These are phyloP conservation scores for Raja brachyura DNA, from an alignment of 2,113 vertebrate genomes.

Conservation along the genomic window DNA sequence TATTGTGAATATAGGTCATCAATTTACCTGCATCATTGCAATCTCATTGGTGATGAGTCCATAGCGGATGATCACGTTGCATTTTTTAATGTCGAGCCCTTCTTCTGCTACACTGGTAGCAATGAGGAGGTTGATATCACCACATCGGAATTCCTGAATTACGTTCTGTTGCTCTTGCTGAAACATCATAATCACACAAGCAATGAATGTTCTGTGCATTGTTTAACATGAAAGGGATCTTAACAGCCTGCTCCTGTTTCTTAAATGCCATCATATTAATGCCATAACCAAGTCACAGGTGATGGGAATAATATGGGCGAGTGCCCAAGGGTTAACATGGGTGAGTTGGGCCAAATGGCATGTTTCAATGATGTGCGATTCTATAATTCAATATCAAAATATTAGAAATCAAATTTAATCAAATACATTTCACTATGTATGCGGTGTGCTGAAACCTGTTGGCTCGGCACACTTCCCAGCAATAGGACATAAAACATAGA, in stretches of 20 bases:
- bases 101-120: constrained; percentile 88
- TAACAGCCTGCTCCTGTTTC: too few relatives aligned
- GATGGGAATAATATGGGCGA: too few relatives aligned
- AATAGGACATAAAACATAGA: too few relatives aligned
- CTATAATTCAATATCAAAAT: neutral
- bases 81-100: constrained; percentile 80
- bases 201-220: neutral
- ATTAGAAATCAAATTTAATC: neutral
- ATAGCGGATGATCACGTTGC: constrained; percentile 81
- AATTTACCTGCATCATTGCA: constrained; percentile 70
- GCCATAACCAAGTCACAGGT: neutral
- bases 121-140: constrained; percentile 75
- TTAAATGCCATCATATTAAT: neutral
- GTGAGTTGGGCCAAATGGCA: too few relatives aligned
- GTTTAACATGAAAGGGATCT: too few relatives aligned
- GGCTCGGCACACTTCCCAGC: neutral
- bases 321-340: too few relatives aligned
- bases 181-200: neutral
- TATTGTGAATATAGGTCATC: neutral
- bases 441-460: neutral
- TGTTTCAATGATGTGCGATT: too few relatives aligned
- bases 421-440: too few relatives aligned
- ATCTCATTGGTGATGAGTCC: constrained; percentile 91
- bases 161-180: constrained; percentile 65
- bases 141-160: constrained; percentile 65